Evolutionary conservation across 1,140 invertebrate species (phyloP).

Genomic region (Pachypeltis micranthus): DNA sequence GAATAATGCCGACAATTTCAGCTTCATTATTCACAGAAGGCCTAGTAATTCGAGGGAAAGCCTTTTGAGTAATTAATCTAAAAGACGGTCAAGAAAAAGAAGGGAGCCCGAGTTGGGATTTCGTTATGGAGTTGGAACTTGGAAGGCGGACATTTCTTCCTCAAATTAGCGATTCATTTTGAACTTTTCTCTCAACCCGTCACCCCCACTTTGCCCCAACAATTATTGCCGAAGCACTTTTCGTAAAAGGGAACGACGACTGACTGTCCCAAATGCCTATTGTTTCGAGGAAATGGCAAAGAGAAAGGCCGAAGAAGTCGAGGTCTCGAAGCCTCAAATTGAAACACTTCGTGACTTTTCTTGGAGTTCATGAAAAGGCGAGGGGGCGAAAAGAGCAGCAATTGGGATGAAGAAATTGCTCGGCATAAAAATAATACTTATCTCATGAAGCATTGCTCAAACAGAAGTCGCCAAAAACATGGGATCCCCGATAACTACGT

Average conservation of each 20-base stretch:
- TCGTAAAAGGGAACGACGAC: neutral
- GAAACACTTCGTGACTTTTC: neutral
- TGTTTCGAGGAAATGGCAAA: neutral
- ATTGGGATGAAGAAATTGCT: no score
- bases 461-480: no score
- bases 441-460: no score
- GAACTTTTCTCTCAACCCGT: constrained; percentile 8
- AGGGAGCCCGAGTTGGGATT: neutral
- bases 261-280: neutral
- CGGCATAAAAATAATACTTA: no score
- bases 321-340: neutral
- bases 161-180: constrained; percentile 8
- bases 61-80: constrained; percentile 1
- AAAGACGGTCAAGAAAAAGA: neutral
- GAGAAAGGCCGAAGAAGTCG: neutral
- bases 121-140: neutral
- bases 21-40: neutral
- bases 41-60: neutral
- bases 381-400: no score
- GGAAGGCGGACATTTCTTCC: neutral
- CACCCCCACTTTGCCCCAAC: neutral
- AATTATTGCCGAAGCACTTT: constrained; percentile 3
- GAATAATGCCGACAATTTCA: constrained; percentile 6
- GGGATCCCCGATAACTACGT: no score
- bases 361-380: neutral